Percentiles rank a stretch among this genome's conserved stretches.
Evolutionary conservation across 2,888 invertebrate species (phyloP).

Genomic region (Shargacucullia verbasci): DNA sequence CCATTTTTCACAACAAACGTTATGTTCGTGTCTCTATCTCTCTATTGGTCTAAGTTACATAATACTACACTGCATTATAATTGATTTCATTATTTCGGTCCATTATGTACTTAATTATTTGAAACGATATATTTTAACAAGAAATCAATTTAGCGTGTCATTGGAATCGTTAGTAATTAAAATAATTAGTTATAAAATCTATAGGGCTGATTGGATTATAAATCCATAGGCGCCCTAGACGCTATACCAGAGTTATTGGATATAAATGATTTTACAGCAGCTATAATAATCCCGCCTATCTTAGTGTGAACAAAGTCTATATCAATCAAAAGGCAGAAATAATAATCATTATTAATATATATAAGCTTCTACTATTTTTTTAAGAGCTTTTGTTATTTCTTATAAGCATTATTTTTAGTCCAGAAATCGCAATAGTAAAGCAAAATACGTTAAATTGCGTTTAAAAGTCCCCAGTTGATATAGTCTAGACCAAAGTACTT

Average conservation of each 20-base stretch:
- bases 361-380: background rate
- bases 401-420: too few relatives aligned
- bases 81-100: too few relatives aligned
- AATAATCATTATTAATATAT: background rate
- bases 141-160: background rate
- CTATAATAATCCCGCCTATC: background rate
- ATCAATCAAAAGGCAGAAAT: background rate
- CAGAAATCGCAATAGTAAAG: too few relatives aligned
- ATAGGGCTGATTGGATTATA: slow-evolving; percentile 16
- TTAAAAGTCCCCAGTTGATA: background rate
- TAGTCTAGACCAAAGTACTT: slow-evolving; percentile 1
- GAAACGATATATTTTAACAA: background rate
- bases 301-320: background rate
- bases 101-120: too few relatives aligned
- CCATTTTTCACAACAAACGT: too few relatives aligned
- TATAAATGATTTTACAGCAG: slow-evolving; percentile 1
- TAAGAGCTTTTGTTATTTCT: slow-evolving; percentile 6
- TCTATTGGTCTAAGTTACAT: too few relatives aligned
- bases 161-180: background rate
- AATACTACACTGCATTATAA: too few relatives aligned
- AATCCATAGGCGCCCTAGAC: background rate
- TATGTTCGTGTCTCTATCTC: too few relatives aligned
- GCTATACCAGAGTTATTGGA: slow-evolving; percentile 2
- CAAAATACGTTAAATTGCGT: background rate
- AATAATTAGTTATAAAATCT: slow-evolving; percentile 1